Percentiles rank a stretch among this genome's conserved stretches.
Conservation (phyloP, 2,797 vertebrate genomes). For the Apogon hyalosoma region DNA sequence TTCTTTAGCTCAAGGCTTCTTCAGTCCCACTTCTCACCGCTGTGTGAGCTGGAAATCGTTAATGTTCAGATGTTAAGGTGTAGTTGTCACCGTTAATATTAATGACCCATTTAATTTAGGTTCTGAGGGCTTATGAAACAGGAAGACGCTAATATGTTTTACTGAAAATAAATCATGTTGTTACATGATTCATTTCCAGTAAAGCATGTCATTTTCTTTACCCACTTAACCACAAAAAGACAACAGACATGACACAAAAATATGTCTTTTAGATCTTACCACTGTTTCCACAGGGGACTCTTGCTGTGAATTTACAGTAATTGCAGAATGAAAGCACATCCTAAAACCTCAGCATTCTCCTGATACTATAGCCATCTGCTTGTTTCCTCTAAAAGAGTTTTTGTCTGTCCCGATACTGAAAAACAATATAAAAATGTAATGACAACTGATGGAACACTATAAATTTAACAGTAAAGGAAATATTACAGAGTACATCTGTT, state of each 20-base stretch:
- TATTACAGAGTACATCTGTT: no score
- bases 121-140: no score
- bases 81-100: not conserved
- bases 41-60: not conserved
- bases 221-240: conserved; percentile 16
- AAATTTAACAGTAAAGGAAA: no score
- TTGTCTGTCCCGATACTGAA: no score
- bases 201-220: conserved; percentile 20
- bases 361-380: no score
- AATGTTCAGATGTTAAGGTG: not conserved
- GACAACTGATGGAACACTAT: no score
- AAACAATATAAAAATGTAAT: no score
- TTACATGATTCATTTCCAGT: not conserved
- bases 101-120: no score
- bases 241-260: conserved; percentile 18
- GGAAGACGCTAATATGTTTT: no score
- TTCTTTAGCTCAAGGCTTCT: not conserved
- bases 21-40: not conserved
- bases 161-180: not conserved
- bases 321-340: conserved; percentile 10
- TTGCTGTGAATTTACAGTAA: not conserved
- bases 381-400: no score
- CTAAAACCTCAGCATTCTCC: not conserved
- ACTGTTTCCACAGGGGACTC: conserved; percentile 1
- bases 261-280: conserved; percentile 2